These are phyloP conservation scores for Paramormyrops hopkinsi DNA, from an alignment of 2,797 vertebrate species.

Conservation along the genomic window DNA sequence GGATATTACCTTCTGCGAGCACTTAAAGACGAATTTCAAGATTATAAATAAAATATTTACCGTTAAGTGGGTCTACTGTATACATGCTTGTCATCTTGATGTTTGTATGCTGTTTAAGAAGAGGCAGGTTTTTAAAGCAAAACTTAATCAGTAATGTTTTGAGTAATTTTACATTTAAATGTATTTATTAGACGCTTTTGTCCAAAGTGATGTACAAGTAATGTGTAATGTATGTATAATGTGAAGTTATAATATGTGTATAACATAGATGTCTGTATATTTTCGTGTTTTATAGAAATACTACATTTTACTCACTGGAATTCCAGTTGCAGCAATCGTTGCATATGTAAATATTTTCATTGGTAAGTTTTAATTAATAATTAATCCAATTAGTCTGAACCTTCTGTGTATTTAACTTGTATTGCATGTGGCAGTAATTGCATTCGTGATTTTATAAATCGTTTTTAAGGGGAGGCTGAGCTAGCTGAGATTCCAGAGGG, in stretches of 20 bases:
- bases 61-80: neutral
- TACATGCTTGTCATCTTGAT: neutral
- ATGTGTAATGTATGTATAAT: neutral
- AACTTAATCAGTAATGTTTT: neutral
- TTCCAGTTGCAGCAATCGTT: conserved; percentile 69
- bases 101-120: neutral
- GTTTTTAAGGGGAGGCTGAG: conserved; percentile 75
- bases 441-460: conserved; percentile 25
- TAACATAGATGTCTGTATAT: neutral
- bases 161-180: neutral
- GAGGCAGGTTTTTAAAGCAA: neutral
- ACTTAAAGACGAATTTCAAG: neutral
- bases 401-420: neutral
- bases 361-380: conserved; percentile 63
- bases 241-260: neutral
- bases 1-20: neutral
- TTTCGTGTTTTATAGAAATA: conserved; percentile 60
- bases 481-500: conserved; percentile 82
- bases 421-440: neutral
- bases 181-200: neutral
- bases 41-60: neutral
- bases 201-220: neutral
- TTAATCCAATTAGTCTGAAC: neutral
- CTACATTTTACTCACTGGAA: conserved; percentile 76
- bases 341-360: conserved; percentile 78